Percentiles rank a stretch among this genome's conserved stretches.
Evolutionary conservation across 2,797 vertebrate genomes (phyloP).

Genomic region (Gobionotothen gibberifrons): DNA sequence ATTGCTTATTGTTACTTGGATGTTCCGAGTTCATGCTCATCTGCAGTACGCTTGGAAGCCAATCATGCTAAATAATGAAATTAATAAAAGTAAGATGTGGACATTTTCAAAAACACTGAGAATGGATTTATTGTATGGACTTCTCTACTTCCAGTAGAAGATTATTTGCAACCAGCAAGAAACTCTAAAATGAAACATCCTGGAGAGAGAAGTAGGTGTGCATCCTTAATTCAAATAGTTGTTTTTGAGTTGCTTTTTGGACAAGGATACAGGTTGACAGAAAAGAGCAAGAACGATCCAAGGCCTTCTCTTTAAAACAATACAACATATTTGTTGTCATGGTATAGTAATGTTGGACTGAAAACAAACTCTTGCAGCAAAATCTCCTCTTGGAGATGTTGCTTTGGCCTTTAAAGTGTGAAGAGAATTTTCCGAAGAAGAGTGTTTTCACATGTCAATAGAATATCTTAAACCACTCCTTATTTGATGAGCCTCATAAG

Average conservation of each 20-base stretch:
- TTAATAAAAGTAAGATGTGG: neutral
- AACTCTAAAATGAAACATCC: neutral
- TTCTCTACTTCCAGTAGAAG: no score
- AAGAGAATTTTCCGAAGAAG: neutral
- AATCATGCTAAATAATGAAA: neutral
- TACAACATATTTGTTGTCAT: no score
- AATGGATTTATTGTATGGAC: neutral
- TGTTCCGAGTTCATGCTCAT: neutral
- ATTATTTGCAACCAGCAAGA: neutral
- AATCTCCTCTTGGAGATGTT: no score
- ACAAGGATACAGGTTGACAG: no score
- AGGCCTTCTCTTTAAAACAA: no score
- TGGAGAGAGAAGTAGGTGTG: no score
- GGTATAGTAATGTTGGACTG: no score
- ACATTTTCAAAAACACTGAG: neutral
- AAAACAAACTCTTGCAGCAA: no score
- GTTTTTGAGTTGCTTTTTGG: no score
- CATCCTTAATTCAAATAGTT: no score
- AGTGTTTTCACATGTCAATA: neutral
- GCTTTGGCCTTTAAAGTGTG: no score
- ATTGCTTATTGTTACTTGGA: conserved; percentile 3
- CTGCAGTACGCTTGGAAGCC: neutral
- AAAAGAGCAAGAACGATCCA: no score
- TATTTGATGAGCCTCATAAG: conserved; percentile 22
- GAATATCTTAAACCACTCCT: conserved; percentile 12